Evolutionary conservation across 2,797 vertebrate genomes (phyloP), one percentile per base, ranked within the genome.

Genomic region (Lemur catta): DNA sequence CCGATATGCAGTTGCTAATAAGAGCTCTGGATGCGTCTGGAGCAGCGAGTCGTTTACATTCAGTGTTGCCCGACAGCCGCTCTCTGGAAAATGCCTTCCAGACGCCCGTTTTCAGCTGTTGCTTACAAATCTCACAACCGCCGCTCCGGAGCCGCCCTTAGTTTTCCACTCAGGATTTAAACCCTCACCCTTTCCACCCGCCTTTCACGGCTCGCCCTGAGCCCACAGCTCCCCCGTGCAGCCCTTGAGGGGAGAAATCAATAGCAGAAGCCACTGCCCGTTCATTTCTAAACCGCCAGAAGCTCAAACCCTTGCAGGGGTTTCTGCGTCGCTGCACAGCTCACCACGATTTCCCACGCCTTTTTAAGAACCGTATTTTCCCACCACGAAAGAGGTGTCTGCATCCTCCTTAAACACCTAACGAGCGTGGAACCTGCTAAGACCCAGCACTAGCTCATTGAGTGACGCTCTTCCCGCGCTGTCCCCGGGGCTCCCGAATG

Each of bases 401-500:
- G 72, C 11, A 0, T 74, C 67, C 82, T 67, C 35, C 57, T 82
- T 33, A 17, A 30, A 78, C 76, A 7, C 18, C 22, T 15, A 46
- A 22, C 20, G 48, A 30, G 26, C 26, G 35, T 1, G 0, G 41
- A 71, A 52, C 76, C 61, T 57, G 33, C 28, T 6, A 6, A 86
- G 72, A 41, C 0, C 8, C 22, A 59, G 46, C 41, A 30, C 0
- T 0, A n/a, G 13, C 75, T 14, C 2, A 30, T 41, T 52, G 2
- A 9, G 35, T 7, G 52, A 9, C 2, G 0, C 8, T 10, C 52
- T 24, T 30, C 18, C 69, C n/a, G 46, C 26, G 50, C 38, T 28
- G 0, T 41, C 41, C 71, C 52, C 22, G 0, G 72, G 80, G n/a
- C 8, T 57, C 33, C 18, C 0, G 9, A 15, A 1, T 1, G 1